phyloP scores from a whole-genome alignment of 2,797 vertebrate genomes.

The Hapalemur alaotrensis region DNA sequence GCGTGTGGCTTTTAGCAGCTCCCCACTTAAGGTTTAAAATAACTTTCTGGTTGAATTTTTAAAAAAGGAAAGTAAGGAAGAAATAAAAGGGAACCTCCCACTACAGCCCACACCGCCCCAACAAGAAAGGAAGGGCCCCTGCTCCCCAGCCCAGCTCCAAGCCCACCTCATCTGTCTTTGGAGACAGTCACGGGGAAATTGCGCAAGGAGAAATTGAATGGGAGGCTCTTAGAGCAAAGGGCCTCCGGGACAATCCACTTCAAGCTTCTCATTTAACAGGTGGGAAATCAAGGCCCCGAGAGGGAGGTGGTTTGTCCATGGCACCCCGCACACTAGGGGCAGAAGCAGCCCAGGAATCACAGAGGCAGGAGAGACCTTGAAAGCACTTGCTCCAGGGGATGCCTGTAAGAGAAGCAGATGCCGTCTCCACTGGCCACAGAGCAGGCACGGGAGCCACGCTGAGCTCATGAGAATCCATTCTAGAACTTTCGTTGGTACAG shows the following conservation, averaged over 20 bases:
- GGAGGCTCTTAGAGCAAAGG: neutral
- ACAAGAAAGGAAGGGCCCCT: neutral
- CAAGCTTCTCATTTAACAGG: neutral
- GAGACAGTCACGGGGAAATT: neutral
- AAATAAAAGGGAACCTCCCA: constrained; percentile 49
- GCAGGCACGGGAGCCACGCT: neutral
- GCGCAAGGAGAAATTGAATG: neutral
- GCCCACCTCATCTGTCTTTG: neutral
- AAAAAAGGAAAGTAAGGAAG: neutral
- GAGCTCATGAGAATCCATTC: neutral
- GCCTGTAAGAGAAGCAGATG: neutral
- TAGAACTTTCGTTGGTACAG: neutral
- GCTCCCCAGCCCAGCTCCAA: neutral
- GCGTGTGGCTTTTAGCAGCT: constrained; percentile 55
- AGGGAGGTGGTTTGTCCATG: neutral
- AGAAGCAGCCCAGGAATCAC: neutral
- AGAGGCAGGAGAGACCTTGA: neutral
- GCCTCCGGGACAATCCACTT: neutral
- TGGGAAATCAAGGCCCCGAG: neutral
- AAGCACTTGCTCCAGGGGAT: neutral
- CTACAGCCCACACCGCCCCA: constrained; percentile 9
- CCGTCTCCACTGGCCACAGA: neutral
- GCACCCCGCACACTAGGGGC: neutral
- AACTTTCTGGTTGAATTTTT: constrained; percentile 51
- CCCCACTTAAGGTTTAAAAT: constrained; percentile 67